A percentile compares a stretch with the other conserved stretches of the same genome.
phyloP scores from a whole-genome alignment of 2,113 vertebrate species.

The Agapornis roseicollis region DNA sequence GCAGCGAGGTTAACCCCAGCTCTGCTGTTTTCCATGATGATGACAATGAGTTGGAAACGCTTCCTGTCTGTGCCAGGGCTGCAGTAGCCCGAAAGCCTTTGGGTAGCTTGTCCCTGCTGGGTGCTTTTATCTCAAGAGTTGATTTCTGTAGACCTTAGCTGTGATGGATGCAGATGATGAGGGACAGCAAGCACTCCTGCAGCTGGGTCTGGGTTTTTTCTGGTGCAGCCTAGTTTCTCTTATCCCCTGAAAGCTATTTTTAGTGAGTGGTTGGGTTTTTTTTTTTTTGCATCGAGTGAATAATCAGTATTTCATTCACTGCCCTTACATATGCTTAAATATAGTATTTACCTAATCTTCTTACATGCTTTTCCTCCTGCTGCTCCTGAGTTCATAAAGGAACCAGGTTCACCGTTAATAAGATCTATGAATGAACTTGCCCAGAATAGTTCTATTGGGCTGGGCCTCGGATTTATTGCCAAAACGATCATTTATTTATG shows the following conservation, averaged over 20 bases:
- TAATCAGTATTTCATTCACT: conserved; percentile 54
- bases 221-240: conserved; percentile 12
- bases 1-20: neutral
- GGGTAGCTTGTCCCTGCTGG: neutral
- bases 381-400: conserved; percentile 13
- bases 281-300: conserved; percentile 27
- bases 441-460: neutral
- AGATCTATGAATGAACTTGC: conserved; percentile 19
- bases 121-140: neutral
- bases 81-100: neutral
- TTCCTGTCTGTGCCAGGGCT: neutral
- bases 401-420: neutral
- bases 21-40: neutral
- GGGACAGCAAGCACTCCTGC: neutral
- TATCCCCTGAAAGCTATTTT: conserved; percentile 44
- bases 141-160: neutral
- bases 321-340: conserved; percentile 66
- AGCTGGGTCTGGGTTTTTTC: neutral
- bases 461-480: neutral
- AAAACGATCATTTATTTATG: neutral
- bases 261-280: neutral
- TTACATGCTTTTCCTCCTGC: conserved; percentile 48
- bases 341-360: conserved; percentile 58
- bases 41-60: neutral
- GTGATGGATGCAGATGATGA: neutral